A percentile compares a stretch with the other conserved stretches of the same genome.
phyloP scores from a whole-genome alignment of 2,888 invertebrate genomes.

The Phyllotreta striolata region DNA sequence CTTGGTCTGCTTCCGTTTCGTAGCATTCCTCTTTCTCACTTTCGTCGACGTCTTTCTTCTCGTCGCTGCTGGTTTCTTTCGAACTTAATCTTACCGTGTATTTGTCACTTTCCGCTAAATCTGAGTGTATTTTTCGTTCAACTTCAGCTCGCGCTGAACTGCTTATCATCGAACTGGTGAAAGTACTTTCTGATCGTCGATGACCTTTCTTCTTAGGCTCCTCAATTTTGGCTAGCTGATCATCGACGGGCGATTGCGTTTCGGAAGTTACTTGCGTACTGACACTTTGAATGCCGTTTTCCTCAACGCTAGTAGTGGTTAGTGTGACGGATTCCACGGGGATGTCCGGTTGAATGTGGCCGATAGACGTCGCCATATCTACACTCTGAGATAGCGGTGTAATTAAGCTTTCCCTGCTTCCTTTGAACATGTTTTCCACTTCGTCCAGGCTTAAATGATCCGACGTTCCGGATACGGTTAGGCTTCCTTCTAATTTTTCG shows the following conservation, averaged over 20 bases:
- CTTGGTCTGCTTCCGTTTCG: constrained; percentile 62
- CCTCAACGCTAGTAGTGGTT: constrained; percentile 62
- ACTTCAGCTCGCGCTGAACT: constrained; percentile 45
- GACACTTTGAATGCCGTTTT: constrained; percentile 63
- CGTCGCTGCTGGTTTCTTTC: constrained; percentile 61
- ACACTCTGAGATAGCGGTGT: constrained; percentile 48
- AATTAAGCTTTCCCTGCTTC: constrained; percentile 54
- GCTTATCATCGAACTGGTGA: constrained; percentile 51
- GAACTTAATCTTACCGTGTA: constrained; percentile 55
- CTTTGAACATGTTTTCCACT: constrained; percentile 49
- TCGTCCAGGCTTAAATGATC: constrained; percentile 62
- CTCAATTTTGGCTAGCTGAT: constrained; percentile 40
- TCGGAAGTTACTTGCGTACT: constrained; percentile 67
- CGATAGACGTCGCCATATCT: constrained; percentile 60
- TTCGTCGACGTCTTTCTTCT: constrained; percentile 62
- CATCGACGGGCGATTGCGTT: constrained; percentile 49
- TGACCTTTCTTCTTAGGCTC: constrained; percentile 64
- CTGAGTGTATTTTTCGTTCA: constrained; percentile 51
- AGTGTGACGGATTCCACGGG: constrained; percentile 63
- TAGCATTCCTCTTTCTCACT: constrained; percentile 58
- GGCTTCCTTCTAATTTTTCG: constrained; percentile 59
- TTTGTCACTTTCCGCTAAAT: constrained; percentile 58
- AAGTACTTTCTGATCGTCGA: constrained; percentile 66
- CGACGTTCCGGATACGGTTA: constrained; percentile 61
- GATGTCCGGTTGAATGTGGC: constrained; percentile 50